Evolutionary conservation across 2,113 vertebrate species (phyloP), one percentile per base, ranked within the genome.

Genomic region (Procavia capensis): DNA sequence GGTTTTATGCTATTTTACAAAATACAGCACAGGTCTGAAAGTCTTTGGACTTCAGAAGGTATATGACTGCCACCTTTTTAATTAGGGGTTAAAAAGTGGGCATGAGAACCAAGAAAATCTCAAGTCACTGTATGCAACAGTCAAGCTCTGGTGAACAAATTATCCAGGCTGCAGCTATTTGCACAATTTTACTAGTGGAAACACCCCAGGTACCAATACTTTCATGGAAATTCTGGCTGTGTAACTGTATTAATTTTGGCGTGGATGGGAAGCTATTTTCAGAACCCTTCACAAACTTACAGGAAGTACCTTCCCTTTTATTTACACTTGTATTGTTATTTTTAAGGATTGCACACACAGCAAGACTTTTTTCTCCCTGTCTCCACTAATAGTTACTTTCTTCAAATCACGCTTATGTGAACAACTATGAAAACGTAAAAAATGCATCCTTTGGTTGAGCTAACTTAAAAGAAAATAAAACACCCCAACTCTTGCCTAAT

Each of bases 201-300:
- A 97, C 96, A 98, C 91, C 45, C 90, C 20, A 95, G 97, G 95
- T 96, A 97, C 94, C 96, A 93, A 96, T 81, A 95, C 93, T 98
- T 98, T 98, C 96, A 98, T 97, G 97, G 96, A 98, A 98, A 97
- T 91, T 96, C 87, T 98, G 96, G 96, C 97, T 96, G 75, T 87
- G 84, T 64, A 93, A 90, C 78, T 70, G 31, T 98, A 96, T 98
- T 98, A 98, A 97, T 97, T 97, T 98, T 99, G 96, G 97, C 95
- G 88, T 45, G 93, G 75, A 75, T 89, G 68, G 17, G 47, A 91
- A 95, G 96, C 97, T 98, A 98, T 98, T 98, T 98, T 98, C 97
- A 97, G 97, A 97, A 96, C n/a, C 31, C 82, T 97, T 97, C 92
- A 96, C 88, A 94, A 97, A 93, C 94, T 97, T 97, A 86, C 88